Evolutionary conservation across 1,140 invertebrate species (phyloP).

Genomic region (Drosophila tropicalis): DNA sequence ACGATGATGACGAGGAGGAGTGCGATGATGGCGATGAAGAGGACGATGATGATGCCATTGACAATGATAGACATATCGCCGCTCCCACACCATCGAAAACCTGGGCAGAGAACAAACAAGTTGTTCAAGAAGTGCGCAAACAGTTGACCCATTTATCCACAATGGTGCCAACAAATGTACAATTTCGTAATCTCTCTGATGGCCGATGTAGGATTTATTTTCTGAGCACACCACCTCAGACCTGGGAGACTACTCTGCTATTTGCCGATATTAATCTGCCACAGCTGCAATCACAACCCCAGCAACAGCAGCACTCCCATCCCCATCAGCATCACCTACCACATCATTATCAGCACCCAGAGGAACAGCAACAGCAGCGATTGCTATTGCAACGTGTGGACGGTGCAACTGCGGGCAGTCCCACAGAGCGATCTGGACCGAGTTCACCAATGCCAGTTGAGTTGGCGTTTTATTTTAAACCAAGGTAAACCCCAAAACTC

Average conservation of each 20-base stretch:
- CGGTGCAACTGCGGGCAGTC: conserved; percentile 31
- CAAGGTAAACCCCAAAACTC: conserved; percentile 35
- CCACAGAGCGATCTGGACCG: conserved; percentile 19
- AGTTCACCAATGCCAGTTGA: conserved; percentile 49
- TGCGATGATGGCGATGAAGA: conserved; percentile 54
- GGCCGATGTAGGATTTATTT: conserved; percentile 94
- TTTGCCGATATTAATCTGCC: conserved; percentile 90
- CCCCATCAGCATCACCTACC: not conserved
- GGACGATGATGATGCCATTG: conserved; percentile 74
- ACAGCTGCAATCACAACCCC: conserved; percentile 8
- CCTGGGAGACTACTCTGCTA: conserved; percentile 94
- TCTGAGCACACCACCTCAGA: conserved; percentile 91
- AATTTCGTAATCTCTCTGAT: conserved; percentile 90
- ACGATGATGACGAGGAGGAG: conserved; percentile 52
- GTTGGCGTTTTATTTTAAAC: conserved; percentile 48
- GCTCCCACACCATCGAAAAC: conserved; percentile 84
- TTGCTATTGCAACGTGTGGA: conserved; percentile 47
- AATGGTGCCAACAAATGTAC: conserved; percentile 90
- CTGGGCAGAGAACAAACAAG: conserved; percentile 92
- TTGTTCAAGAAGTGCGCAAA: conserved; percentile 92
- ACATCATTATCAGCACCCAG: conserved; percentile 30
- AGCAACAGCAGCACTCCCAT: not conserved
- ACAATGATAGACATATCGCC: conserved; percentile 69
- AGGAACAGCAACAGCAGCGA: conserved; percentile 57
- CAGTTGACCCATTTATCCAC: conserved; percentile 90